These are phyloP conservation scores for Fulmarus glacialis DNA, from an alignment of 2,113 vertebrate genomes.

Conservation along the genomic window DNA sequence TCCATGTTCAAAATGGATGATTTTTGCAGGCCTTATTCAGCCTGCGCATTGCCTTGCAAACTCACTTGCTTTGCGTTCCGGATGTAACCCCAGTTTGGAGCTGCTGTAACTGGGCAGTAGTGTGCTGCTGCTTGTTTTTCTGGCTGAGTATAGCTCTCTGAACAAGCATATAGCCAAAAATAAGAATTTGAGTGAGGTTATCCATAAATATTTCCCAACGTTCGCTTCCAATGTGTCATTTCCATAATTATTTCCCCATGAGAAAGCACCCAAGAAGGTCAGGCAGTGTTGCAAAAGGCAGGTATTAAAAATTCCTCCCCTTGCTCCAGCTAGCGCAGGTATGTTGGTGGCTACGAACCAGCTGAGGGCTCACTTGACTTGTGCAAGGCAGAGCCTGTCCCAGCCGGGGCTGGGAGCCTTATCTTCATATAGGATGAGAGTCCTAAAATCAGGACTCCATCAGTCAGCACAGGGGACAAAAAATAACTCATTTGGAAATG, in stretches of 20 bases:
- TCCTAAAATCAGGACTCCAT: not conserved
- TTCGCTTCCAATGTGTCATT: not conserved
- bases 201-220: not conserved
- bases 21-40: not conserved
- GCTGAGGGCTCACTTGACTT: not conserved
- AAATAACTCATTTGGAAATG: not conserved
- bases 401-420: not conserved
- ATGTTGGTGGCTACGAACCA: accelerated
- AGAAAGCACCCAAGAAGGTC: not conserved
- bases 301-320: not conserved
- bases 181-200: not conserved
- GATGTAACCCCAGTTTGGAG: not conserved
- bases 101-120: not conserved
- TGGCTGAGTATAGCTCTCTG: not conserved
- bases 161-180: not conserved
- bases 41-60: not conserved
- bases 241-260: not conserved
- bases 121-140: not conserved
- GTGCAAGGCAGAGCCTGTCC: not conserved
- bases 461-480: not conserved
- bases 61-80: not conserved
- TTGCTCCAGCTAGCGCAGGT: not conserved
- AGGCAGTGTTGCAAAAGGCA: not conserved
- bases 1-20: not conserved
- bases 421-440: not conserved